Conservation (phyloP, 1,140 invertebrate species). For the Idris sp. region DNA sequence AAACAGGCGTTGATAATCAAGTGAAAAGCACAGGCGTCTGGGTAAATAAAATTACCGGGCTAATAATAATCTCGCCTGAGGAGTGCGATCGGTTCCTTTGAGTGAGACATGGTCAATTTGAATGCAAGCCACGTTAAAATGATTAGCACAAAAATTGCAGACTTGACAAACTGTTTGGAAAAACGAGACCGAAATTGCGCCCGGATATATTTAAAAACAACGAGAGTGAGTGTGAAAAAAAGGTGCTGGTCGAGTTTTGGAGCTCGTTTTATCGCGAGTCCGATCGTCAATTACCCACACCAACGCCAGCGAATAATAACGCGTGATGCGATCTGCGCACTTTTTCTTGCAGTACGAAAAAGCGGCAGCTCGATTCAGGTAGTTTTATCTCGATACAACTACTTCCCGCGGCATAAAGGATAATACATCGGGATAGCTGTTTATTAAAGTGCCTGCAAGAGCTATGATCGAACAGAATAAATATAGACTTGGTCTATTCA, state of each 20-base stretch:
- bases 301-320: conserved; percentile 33
- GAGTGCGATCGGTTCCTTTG: conserved; percentile 15
- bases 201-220: conserved; percentile 6
- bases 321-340: conserved; percentile 39
- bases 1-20: conserved; percentile 23
- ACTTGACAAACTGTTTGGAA: conserved; percentile 22
- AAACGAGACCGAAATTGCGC: conserved; percentile 14
- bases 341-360: conserved; percentile 46
- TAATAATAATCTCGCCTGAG: conserved; percentile 18
- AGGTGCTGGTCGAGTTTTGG: not conserved
- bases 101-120: not conserved
- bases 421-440: conserved; percentile 8
- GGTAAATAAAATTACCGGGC: conserved; percentile 42
- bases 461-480: conserved; percentile 1
- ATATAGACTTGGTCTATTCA: too few species aligned
- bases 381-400: conserved; percentile 15
- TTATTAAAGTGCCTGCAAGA: conserved; percentile 24
- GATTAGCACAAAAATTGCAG: conserved; percentile 7
- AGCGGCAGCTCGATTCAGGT: conserved; percentile 25
- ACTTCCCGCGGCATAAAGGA: conserved; percentile 29
- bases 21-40: conserved; percentile 15
- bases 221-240: not conserved
- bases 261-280: conserved; percentile 28
- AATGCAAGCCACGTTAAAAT: conserved; percentile 8
- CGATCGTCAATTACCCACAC: conserved; percentile 52